Evolutionary conservation across 2,888 invertebrate species (phyloP).

Genomic region (Eilema sororculum): DNA sequence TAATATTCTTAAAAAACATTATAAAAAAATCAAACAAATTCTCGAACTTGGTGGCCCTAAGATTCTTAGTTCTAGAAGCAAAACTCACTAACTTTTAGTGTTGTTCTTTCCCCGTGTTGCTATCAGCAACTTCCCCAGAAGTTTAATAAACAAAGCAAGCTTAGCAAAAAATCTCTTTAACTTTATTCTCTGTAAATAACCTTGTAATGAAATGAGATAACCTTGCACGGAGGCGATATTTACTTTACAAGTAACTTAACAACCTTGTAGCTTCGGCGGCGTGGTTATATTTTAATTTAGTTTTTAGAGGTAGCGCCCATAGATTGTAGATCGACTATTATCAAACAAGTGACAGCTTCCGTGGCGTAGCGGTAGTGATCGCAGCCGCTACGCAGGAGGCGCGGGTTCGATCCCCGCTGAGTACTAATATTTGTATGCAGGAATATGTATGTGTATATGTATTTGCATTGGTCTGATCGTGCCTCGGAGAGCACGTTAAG

Average conservation of each 20-base stretch:
- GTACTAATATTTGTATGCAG: too few species aligned
- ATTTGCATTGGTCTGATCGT: too few species aligned
- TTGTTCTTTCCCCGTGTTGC: constrained; percentile 8
- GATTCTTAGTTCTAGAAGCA: background rate
- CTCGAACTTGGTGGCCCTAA: background rate
- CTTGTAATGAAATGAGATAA: constrained; percentile 17
- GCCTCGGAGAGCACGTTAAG: too few species aligned
- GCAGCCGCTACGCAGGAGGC: too few species aligned
- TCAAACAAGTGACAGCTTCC: too few species aligned
- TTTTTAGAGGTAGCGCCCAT: too few species aligned
- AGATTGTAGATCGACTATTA: too few species aligned
- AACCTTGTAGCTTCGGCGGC: background rate
- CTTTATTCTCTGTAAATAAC: constrained; percentile 9
- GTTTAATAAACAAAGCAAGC: constrained; percentile 19
- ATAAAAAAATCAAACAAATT: too few species aligned
- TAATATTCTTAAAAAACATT: too few species aligned
- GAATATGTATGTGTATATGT: too few species aligned
- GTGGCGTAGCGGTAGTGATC: too few species aligned
- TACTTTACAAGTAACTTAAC: background rate
- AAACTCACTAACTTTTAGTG: constrained; percentile 6
- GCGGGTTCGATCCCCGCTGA: too few species aligned
- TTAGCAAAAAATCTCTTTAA: constrained; percentile 9
- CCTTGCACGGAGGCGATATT: background rate
- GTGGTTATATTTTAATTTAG: background rate
- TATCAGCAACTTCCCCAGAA: constrained; percentile 19